phyloP scores from a whole-genome alignment of 1,140 invertebrate genomes.

The Drosophila nasuta region DNA sequence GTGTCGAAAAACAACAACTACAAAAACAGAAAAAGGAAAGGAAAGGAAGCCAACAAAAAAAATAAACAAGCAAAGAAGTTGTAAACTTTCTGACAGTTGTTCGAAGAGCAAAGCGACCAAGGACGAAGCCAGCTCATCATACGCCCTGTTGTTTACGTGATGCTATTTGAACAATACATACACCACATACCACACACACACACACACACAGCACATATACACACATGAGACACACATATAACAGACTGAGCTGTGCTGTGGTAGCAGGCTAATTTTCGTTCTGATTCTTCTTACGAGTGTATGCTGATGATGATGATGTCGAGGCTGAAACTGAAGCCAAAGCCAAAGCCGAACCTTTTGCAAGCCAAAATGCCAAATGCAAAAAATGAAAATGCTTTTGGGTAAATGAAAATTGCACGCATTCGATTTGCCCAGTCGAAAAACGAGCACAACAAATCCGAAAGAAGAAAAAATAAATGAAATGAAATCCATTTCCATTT shows the following conservation, averaged over 20 bases:
- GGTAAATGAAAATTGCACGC: conserved; percentile 49
- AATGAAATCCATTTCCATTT: no score
- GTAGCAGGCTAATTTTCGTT: conserved; percentile 66
- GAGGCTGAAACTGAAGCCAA: not conserved
- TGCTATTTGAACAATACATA: conserved; percentile 28
- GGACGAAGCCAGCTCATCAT: conserved; percentile 19
- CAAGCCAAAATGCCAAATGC: conserved; percentile 18
- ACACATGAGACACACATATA: conserved; percentile 5
- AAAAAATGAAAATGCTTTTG: conserved; percentile 56
- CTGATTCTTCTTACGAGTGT: not conserved
- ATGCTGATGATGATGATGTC: not conserved
- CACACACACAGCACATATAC: conserved; percentile 12
- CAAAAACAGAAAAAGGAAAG: conserved; percentile 13
- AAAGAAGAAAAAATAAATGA: not conserved
- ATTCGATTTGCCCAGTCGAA: conserved; percentile 14
- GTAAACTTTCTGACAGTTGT: conserved; percentile 73
- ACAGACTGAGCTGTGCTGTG: conserved; percentile 7
- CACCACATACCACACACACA: conserved; percentile 20
- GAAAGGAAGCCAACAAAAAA: conserved; percentile 38
- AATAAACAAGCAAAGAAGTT: conserved; percentile 55
- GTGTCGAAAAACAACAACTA: conserved; percentile 39
- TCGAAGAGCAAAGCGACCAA: not conserved
- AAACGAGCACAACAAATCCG: not conserved
- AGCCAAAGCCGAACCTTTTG: not conserved
- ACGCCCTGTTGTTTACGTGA: conserved; percentile 50